Evolutionary conservation across 2,797 vertebrate species (phyloP).

Genomic region (Selene dorsalis): DNA sequence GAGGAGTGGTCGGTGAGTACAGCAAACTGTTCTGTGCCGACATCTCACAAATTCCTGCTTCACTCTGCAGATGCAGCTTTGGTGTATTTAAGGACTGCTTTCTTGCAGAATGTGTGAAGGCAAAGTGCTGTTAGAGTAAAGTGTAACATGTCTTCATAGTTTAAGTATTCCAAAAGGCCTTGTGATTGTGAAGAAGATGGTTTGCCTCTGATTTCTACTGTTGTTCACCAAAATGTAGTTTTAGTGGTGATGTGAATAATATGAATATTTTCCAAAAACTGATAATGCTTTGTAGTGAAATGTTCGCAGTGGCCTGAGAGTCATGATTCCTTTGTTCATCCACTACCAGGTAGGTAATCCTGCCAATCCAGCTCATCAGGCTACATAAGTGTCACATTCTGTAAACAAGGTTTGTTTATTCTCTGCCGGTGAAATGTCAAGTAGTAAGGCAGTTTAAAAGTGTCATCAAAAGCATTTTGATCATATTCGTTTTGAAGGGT

Average conservation of each 20-base stretch:
- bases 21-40: constrained; percentile 19
- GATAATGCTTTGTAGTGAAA: background rate
- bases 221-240: background rate
- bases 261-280: constrained; percentile 1
- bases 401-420: constrained; percentile 34
- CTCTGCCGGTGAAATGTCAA: constrained; percentile 15
- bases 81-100: constrained; percentile 26
- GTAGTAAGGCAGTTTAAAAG: constrained; percentile 37
- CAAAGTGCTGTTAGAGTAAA: background rate
- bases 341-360: constrained; percentile 14
- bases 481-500: constrained; percentile 22
- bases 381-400: constrained; percentile 36
- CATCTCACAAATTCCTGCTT: constrained; percentile 49
- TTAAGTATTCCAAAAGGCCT: constrained; percentile 1
- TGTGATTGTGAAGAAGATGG: background rate
- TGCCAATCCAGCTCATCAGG: constrained; percentile 22
- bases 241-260: background rate
- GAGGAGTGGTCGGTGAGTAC: constrained; percentile 1
- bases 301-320: background rate
- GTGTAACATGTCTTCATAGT: background rate
- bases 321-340: constrained; percentile 25
- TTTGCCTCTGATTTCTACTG: background rate
- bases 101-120: background rate
- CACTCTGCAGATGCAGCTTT: constrained; percentile 32
- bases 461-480: constrained; percentile 20